Evolutionary conservation across 2,797 vertebrate species (phyloP), one percentile per base, ranked within the genome.

Genomic region (Myripristis jacobus): DNA sequence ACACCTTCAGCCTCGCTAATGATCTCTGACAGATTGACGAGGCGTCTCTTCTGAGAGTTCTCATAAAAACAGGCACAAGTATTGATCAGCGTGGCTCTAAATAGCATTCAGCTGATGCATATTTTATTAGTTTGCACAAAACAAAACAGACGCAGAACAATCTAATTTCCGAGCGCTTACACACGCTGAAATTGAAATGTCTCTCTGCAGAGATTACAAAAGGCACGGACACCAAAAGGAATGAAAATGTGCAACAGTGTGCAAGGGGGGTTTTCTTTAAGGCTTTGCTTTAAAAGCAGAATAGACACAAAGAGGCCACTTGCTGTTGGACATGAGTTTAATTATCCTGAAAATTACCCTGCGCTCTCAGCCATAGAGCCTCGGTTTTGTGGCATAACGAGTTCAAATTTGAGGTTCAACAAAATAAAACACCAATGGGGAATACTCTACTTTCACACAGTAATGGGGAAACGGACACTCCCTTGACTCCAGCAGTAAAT

Each of bases 1-100:
- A 79, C 63, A 71, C 69, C 83, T 66, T 9, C 76, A 70, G 75
- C 65, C 69, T 56, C 34, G 73, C 77, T 94, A 93, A 94, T 87
- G 85, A 93, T 88, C 85, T 91, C 89, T 90, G 92, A 93, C 92
- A 92, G 90, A 88, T 76, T 90, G 92, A 93, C 90, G 89, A 81
- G 90, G 74, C 82, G 41, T 64, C 77, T 85, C 90, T 89, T 88
- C 71, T 19, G 82, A 90, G 88, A 87, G 79, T 85, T 84, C 55
- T 86, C 85, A 88, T 88, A 85, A 80, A 90, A 91, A 86, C 79
- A 80, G 79, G 70, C 72, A 62, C 61, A 16, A 44, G 80, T 90
- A 94, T 94, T 81, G 93, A 93, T 94, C 87, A 87, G 81, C 67
- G 1, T 31, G 54, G 57, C 85, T 88, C 78, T 85, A 89, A 90